Percentiles rank a stretch among this genome's conserved stretches.
These are phyloP conservation scores for Branchinecta sandiegonensis DNA, from an alignment of 2,888 invertebrate genomes.

Conservation along the genomic window DNA sequence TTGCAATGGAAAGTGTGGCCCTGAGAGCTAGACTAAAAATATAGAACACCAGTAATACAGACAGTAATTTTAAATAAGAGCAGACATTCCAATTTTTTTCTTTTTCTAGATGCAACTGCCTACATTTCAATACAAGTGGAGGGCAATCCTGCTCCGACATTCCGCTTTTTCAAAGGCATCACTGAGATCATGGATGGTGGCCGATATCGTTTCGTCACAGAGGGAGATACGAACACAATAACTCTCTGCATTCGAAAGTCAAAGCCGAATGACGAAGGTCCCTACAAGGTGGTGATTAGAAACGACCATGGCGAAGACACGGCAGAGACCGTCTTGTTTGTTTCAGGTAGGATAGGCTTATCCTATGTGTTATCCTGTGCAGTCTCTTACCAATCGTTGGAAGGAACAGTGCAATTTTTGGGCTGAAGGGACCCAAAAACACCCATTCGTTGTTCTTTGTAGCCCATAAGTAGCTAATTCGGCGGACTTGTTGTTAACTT, in stretches of 20 bases:
- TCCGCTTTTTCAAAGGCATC: constrained; percentile 88
- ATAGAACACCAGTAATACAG: too few species aligned
- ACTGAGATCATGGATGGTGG: constrained; percentile 88
- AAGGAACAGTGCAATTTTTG: background rate
- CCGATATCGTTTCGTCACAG: constrained; percentile 84
- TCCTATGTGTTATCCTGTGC: too few species aligned
- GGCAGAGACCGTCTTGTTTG: constrained; percentile 88
- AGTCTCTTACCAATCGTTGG: too few species aligned
- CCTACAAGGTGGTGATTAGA: constrained; percentile 79
- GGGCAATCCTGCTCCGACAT: constrained; percentile 84
- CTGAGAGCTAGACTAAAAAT: too few species aligned
- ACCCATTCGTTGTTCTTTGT: background rate
- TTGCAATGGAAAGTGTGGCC: too few species aligned
- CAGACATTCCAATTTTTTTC: constrained; percentile 19
- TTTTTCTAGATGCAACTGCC: constrained; percentile 62
- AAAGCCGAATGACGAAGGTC: constrained; percentile 91
- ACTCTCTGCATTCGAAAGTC: constrained; percentile 90
- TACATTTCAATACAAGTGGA: constrained; percentile 85
- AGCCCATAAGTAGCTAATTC: background rate
- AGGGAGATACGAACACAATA: constrained; percentile 79
- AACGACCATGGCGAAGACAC: constrained; percentile 91
- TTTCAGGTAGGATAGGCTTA: constrained; percentile 54
- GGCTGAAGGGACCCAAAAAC: background rate
- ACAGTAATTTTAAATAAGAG: too few species aligned
- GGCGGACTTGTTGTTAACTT: background rate